phyloP scores from a whole-genome alignment of 2,797 vertebrate species.

The Microtus agrestis region DNA sequence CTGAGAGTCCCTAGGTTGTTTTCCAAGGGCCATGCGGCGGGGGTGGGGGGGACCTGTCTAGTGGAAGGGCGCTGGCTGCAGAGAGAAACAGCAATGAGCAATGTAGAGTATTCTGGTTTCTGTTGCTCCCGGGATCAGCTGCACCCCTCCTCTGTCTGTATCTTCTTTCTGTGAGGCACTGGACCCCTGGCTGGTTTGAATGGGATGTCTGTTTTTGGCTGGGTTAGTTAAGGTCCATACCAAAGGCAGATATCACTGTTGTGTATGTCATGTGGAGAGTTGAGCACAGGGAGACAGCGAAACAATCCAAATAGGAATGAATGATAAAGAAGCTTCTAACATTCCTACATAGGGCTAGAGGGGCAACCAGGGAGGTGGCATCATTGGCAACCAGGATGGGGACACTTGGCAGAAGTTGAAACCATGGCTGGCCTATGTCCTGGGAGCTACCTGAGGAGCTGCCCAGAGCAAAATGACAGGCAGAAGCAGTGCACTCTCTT shows the following conservation, averaged over 20 bases:
- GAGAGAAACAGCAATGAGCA: neutral
- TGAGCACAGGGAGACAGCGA: neutral
- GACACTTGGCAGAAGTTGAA: neutral
- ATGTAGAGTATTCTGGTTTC: neutral
- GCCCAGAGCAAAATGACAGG: neutral
- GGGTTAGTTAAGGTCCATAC: slow-evolving; percentile 5
- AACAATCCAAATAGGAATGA: neutral
- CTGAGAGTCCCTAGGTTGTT: neutral
- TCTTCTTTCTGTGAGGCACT: neutral
- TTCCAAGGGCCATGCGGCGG: fast-evolving
- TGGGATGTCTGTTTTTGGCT: slow-evolving; percentile 14
- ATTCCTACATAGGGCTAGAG: neutral
- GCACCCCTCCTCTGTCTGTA: neutral
- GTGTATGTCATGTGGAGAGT: neutral
- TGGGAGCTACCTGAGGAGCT: neutral
- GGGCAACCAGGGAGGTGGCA: neutral
- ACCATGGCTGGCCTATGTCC: neutral
- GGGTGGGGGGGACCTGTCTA: neutral
- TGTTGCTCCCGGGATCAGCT: neutral
- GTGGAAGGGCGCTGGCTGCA: neutral
- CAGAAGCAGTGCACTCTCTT: neutral
- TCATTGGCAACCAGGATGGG: neutral
- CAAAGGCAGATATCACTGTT: slow-evolving; percentile 11
- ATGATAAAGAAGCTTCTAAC: neutral
- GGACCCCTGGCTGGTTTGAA: neutral